phyloP scores from a whole-genome alignment of 2,888 invertebrate species.

The Phrixothrix hirtus region DNA sequence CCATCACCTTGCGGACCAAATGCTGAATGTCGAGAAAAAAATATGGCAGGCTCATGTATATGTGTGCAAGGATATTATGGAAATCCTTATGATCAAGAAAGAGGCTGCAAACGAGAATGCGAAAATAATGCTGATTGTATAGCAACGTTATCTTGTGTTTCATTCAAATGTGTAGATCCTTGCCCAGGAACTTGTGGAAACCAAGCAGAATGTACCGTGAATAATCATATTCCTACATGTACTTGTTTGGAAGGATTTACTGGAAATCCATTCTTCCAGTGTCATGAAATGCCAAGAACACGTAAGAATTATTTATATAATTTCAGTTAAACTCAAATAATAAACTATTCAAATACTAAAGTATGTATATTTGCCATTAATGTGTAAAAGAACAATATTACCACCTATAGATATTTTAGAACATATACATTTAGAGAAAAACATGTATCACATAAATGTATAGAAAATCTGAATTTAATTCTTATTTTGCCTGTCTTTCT shows the following conservation, averaged over 20 bases:
- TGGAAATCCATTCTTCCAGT: constrained; percentile 83
- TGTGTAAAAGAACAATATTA: too few species aligned
- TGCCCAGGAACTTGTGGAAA: constrained; percentile 83
- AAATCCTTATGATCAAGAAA: constrained; percentile 73
- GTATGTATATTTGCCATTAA: too few species aligned
- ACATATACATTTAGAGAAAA: too few species aligned
- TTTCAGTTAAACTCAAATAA: too few species aligned
- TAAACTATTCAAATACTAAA: too few species aligned
- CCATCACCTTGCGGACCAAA: constrained; percentile 86
- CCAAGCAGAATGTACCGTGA: constrained; percentile 76
- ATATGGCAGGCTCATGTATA: constrained; percentile 83
- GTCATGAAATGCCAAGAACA: constrained; percentile 61
- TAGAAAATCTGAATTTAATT: too few species aligned
- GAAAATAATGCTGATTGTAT: constrained; percentile 77
- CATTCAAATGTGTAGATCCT: constrained; percentile 83
- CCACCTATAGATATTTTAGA: too few species aligned
- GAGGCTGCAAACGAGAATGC: constrained; percentile 77
- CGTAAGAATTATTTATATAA: constrained; percentile 18
- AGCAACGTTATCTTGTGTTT: constrained; percentile 73
- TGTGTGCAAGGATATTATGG: constrained; percentile 80
- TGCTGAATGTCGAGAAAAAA: constrained; percentile 80
- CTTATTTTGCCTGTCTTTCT: too few species aligned
- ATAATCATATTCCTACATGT: constrained; percentile 78
- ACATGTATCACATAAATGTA: too few species aligned
- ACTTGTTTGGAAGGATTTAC: constrained; percentile 74